phyloP scores from a whole-genome alignment of 1,140 invertebrate genomes.

The Neodiprion virginianus region DNA sequence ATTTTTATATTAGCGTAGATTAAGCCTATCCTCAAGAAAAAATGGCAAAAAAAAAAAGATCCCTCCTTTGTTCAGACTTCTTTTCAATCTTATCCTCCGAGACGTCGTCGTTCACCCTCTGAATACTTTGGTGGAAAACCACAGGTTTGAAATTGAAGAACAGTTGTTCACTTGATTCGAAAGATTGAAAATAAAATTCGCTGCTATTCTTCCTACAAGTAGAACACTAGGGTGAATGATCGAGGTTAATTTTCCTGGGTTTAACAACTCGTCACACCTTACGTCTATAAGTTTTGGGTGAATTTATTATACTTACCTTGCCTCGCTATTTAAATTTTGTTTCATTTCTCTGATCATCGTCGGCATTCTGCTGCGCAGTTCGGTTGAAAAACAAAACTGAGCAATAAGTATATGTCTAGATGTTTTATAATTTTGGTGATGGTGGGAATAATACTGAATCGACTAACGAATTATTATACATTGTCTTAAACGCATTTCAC shows the following conservation, averaged over 20 bases:
- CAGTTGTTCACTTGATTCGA: not conserved
- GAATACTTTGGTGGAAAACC: not conserved
- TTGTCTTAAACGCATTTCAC: not conserved
- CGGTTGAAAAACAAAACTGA: too few relatives aligned
- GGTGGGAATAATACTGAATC: not conserved
- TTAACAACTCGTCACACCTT: not conserved
- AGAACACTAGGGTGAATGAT: not conserved
- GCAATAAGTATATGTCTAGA: too few relatives aligned
- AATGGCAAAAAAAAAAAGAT: too few relatives aligned
- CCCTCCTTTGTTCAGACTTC: too few relatives aligned
- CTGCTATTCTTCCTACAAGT: not conserved
- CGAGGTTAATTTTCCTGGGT: not conserved
- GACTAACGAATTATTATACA: not conserved
- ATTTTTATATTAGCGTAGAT: constrained; percentile 52
- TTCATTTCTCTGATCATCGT: too few relatives aligned
- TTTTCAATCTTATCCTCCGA: too few relatives aligned
- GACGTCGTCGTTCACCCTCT: too few relatives aligned
- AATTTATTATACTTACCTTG: not conserved
- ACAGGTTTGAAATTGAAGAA: not conserved
- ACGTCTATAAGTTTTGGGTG: not conserved
- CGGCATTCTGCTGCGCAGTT: too few relatives aligned
- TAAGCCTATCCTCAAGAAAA: not conserved
- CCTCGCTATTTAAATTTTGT: too few relatives aligned
- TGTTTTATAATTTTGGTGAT: too few relatives aligned
- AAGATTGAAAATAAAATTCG: not conserved